Base-by-base conservation (phyloP, 2,888 invertebrate genomes). In the Drosophila rellima region DNA sequence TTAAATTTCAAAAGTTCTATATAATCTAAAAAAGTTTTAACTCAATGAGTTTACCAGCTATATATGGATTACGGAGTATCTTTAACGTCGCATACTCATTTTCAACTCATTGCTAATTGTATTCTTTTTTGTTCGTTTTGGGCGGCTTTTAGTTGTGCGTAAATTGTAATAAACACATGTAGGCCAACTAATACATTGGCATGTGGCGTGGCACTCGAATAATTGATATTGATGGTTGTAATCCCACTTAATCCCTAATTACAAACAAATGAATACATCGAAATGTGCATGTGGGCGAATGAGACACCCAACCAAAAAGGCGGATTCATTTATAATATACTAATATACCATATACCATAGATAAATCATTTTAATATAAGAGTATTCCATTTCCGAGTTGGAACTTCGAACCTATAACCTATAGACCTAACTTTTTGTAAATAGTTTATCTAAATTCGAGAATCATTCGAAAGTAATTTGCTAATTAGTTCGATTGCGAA, bases 161-260 rank as follows among this genome's bases (percentile, higher is more conserved):
- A 76, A 78, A 78, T 80, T 76, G 77, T 76, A 78, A 80, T 76
- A 71, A 80, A 80, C 77, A 78, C 80, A 78, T 80, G 77, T 67
- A 66, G 54, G 29, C 45, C 61, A 75, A 75, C 77, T 74, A 79
- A 77, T 79, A 75, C 76, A 75, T 70, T 60, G 66, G 66, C 66
- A 70, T 80, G 74, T 71, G 59, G 60, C 54, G 52, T 67, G 56
- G 67, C 68, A 52, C 52, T 70, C 62, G 67, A 88, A 86, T 86
- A 86, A 86, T 86, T 86, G 85, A 89, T 89, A 89, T 86, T 89
- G 85, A 86, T 86, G 85, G 80, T 82, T 85, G 85, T 86, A 86
- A 86, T 86, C 85, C 80, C 71, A 78, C 72, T 89, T 86, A 86
- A 89, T 89, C 88, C 85, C 90, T 86, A 86, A 86, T 86, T 86